These are phyloP conservation scores for Mastigias papua DNA, from an alignment of 30 jellyfish, hydroid and myxozoan genomes.

Conservation along the genomic window DNA sequence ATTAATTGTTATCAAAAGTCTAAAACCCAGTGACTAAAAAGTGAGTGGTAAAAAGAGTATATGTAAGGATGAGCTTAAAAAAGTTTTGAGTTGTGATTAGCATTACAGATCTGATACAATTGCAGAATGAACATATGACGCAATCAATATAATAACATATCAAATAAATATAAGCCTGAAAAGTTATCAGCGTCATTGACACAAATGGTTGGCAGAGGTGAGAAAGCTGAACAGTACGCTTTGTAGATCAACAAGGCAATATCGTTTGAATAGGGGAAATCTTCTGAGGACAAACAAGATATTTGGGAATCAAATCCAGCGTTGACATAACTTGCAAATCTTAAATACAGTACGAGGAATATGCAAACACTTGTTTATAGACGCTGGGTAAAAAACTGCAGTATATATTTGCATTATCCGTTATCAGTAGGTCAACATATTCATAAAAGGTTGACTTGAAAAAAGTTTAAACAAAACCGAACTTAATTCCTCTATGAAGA, in stretches of 20 bases:
- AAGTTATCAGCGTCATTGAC: no score
- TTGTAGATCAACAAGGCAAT: neutral
- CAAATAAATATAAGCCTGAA: neutral
- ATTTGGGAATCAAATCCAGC: neutral
- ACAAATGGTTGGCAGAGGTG: neutral
- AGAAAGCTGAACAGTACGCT: neutral
- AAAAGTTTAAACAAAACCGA: neutral
- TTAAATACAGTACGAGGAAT: constrained; percentile 15
- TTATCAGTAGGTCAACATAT: constrained; percentile 7
- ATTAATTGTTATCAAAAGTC: no score
- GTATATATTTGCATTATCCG: constrained; percentile 9
- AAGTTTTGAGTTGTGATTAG: no score
- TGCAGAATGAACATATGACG: no score
- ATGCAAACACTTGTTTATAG: constrained; percentile 9
- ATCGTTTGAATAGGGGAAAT: constrained; percentile 31
- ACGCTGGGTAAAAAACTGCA: constrained; percentile 3
- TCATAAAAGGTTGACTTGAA: neutral
- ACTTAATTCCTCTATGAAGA: neutral
- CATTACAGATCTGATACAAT: no score
- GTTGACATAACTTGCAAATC: constrained; percentile 30
- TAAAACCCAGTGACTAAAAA: no score
- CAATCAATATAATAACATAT: neutral
- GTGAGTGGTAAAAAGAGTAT: no score
- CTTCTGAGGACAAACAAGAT: constrained; percentile 7
- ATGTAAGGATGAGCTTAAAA: no score